These are phyloP conservation scores for Tyrophagus putrescentiae DNA, from an alignment of 1,140 invertebrate species.

Conservation along the genomic window DNA sequence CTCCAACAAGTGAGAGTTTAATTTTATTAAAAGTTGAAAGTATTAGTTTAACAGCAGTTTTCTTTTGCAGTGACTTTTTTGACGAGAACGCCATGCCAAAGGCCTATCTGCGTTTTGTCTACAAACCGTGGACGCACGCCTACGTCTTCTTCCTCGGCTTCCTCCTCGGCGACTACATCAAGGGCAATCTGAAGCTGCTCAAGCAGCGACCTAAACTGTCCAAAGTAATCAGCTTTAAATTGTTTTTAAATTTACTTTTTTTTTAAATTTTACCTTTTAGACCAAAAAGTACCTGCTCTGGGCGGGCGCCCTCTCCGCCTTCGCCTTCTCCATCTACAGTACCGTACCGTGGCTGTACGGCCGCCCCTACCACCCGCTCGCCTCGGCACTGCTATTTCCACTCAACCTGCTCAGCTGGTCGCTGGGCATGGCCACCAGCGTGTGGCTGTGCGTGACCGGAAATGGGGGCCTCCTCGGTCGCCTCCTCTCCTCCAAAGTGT, in stretches of 20 bases:
- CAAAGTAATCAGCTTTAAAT: too few species aligned
- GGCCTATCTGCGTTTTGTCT: constrained; percentile 13
- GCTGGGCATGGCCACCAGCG: constrained; percentile 25
- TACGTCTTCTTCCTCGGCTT: constrained; percentile 19
- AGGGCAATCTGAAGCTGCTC: not conserved
- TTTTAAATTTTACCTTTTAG: too few species aligned
- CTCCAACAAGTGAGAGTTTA: not conserved
- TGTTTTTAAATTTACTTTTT: too few species aligned
- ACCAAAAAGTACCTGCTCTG: not conserved
- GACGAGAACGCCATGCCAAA: not conserved
- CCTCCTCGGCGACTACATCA: constrained; percentile 15
- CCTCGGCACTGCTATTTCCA: constrained; percentile 7
- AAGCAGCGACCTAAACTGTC: too few species aligned
- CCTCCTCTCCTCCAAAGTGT: constrained; percentile 23
- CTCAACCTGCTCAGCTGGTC: constrained; percentile 27
- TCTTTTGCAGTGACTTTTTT: constrained; percentile 4
- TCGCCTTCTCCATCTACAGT: constrained; percentile 1
- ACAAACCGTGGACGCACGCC: constrained; percentile 17
- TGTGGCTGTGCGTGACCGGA: constrained; percentile 26
- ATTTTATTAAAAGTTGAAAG: not conserved
- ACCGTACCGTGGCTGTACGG: constrained; percentile 11
- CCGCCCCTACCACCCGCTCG: not conserved
- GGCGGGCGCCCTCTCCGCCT: not conserved
- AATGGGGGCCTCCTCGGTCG: constrained; percentile 24
- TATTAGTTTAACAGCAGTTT: not conserved